A percentile compares a stretch with the other conserved stretches of the same genome.
These are phyloP conservation scores for Plotosus lineatus DNA, from an alignment of 2,113 vertebrate genomes.

Conservation along the genomic window DNA sequence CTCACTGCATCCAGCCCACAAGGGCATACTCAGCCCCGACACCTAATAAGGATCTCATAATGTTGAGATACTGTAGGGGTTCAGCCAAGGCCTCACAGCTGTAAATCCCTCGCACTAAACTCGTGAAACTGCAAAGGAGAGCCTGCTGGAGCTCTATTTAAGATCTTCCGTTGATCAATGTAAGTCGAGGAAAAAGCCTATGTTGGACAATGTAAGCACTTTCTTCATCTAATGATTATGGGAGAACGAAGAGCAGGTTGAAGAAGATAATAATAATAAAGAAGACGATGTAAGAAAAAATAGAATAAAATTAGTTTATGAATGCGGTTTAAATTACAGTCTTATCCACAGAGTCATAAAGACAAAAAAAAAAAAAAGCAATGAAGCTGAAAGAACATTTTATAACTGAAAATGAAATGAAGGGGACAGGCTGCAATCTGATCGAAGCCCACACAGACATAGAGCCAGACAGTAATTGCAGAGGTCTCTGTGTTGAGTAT, in stretches of 20 bases:
- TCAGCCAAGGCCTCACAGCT: slow-evolving; percentile 7
- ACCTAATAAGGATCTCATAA: slow-evolving; percentile 69
- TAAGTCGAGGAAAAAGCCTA: background rate
- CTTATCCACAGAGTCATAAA: slow-evolving; percentile 12
- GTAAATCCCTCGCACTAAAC: slow-evolving; percentile 45
- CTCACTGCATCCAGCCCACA: slow-evolving; percentile 61
- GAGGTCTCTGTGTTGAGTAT: slow-evolving; percentile 63
- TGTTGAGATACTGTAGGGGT: slow-evolving; percentile 52
- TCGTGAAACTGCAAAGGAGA: slow-evolving; percentile 35
- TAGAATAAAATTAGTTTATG: slow-evolving; percentile 29
- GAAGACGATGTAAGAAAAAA: background rate
- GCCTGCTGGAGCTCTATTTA: slow-evolving; percentile 53
- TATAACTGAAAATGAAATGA: slow-evolving; percentile 19
- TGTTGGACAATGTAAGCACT: background rate
- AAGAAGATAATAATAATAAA: background rate
- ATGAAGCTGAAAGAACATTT: slow-evolving; percentile 12
- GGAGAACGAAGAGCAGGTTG: background rate
- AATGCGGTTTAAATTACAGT: slow-evolving; percentile 6
- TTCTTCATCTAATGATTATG: background rate
- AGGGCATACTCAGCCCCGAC: slow-evolving; percentile 60
- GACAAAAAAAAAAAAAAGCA: background rate
- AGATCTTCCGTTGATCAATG: background rate
- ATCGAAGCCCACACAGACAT: slow-evolving; percentile 57
- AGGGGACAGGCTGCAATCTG: slow-evolving; percentile 27
- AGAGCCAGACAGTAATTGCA: slow-evolving; percentile 62